Conservation (phyloP, 2,888 invertebrate genomes). For the Leptinotarsa tumamoca region DNA sequence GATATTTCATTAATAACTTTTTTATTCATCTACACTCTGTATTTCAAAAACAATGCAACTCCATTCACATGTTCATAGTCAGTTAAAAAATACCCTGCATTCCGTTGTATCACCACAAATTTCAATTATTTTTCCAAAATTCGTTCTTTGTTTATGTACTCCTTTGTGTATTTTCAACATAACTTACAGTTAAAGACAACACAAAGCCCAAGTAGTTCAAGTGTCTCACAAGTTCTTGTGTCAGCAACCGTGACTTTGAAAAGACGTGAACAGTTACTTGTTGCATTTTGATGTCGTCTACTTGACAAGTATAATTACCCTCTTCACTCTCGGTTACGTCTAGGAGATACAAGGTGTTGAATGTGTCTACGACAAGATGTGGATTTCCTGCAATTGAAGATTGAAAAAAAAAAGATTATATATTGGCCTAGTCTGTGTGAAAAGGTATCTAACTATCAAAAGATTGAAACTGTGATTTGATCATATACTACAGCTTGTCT, state of each 20-base stretch:
- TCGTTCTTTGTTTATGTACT: background rate
- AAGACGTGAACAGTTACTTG: constrained; percentile 69
- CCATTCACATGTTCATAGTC: too few relatives aligned
- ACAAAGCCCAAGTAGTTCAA: constrained; percentile 72
- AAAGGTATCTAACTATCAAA: too few relatives aligned
- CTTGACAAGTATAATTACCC: constrained; percentile 78
- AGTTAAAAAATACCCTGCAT: too few relatives aligned
- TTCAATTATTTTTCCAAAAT: too few relatives aligned
- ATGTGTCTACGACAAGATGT: constrained; percentile 69
- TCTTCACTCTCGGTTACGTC: constrained; percentile 74
- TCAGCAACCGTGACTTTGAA: constrained; percentile 68
- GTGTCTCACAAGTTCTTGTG: constrained; percentile 71
- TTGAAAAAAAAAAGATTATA: background rate
- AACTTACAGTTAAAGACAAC: constrained; percentile 68
- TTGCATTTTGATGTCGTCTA: constrained; percentile 72
- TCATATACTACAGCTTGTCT: too few relatives aligned
- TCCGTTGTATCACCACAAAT: too few relatives aligned
- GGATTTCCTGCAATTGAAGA: constrained; percentile 27
- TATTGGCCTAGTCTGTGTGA: too few relatives aligned
- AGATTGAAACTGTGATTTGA: too few relatives aligned
- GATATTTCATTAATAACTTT: too few relatives aligned
- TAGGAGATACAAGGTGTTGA: constrained; percentile 70
- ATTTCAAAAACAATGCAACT: too few relatives aligned
- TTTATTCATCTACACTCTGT: too few relatives aligned
- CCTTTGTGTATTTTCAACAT: background rate